Evolutionary conservation across 2,888 invertebrate species (phyloP), one percentile per base, ranked within the genome.

Genomic region (Sphaerophoria taeniata): DNA sequence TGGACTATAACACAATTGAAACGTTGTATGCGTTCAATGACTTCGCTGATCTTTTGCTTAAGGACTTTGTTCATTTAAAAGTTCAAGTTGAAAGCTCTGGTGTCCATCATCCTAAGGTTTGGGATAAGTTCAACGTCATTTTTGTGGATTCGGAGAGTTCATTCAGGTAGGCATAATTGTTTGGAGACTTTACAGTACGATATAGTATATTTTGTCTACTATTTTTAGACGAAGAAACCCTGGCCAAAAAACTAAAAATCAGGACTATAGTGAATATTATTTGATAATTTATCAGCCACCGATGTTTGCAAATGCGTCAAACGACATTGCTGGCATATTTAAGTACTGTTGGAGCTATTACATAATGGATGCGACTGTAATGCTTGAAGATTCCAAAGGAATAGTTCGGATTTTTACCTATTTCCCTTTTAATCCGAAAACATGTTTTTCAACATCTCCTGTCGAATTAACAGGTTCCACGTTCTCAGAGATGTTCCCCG

Each of bases 81-180:
- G 43, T 87, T 39, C 60, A 80, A 65, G 0, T 81, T 36, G 56
- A 77, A 5, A 24, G 31, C 2, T 77, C 49, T 9, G 70, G 58
- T 4, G 2, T 39, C 12, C 51, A 78, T 3, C 6, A 60, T 11
- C 4, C 12, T 0, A 63, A 70, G 0, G 47, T 69, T 1, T 78
- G 72, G 69, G 84, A 81, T 7, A 85, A 71, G 9, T 77, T 47
- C 33, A 84, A 87, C n/a, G n/a, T 87, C n/a, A 11, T 80, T 0
- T 36, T 73, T 31, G 74, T 87, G 24, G 87, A 85, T 24, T 81
- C 80, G 0, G 77, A 39, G 36, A 39, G 14, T 0, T 76, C 84
- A 6, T 84, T 76, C 43, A 72, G 80, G 87, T 84, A 12, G 83
- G 49, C 4, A 31, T 5, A 43, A 7, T 0, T 0, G 6, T 12